Conservation (phyloP, 2,888 invertebrate species). For the Drosophila infuscata region DNA sequence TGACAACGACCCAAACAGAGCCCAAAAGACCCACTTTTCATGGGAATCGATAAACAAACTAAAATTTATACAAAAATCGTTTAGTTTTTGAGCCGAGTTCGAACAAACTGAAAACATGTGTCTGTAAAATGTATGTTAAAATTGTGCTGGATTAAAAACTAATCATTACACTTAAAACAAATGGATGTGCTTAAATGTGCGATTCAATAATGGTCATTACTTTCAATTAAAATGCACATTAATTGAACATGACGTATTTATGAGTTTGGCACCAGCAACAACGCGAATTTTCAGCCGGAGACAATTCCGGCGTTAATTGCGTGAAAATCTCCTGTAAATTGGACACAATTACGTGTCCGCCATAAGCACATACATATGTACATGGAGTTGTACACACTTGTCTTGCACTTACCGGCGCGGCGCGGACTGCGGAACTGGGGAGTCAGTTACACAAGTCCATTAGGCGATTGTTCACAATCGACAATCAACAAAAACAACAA, state of each 20-base stretch:
- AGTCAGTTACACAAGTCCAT: slow-evolving; percentile 57
- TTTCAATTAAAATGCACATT: slow-evolving; percentile 71
- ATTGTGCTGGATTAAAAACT: background rate
- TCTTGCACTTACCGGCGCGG: slow-evolving; percentile 32
- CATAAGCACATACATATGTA: slow-evolving; percentile 5
- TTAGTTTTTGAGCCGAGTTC: background rate
- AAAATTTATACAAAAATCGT: background rate
- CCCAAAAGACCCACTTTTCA: background rate
- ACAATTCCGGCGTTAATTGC: slow-evolving; percentile 42
- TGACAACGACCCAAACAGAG: background rate
- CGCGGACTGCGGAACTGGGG: slow-evolving; percentile 53
- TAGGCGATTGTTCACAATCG: slow-evolving; percentile 45
- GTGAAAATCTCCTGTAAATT: slow-evolving; percentile 47
- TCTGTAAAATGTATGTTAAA: no score
- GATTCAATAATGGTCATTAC: slow-evolving; percentile 63
- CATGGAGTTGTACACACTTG: slow-evolving; percentile 6
- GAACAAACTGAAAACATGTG: background rate
- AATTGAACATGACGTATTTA: slow-evolving; percentile 82
- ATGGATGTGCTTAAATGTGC: background rate
- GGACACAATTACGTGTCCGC: background rate
- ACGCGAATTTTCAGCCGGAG: slow-evolving; percentile 1
- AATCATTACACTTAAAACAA: slow-evolving; percentile 25
- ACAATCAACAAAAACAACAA: slow-evolving; percentile 8
- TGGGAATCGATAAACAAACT: slow-evolving; percentile 24
- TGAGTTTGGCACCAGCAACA: slow-evolving; percentile 71